phyloP scores from a whole-genome alignment of 2,113 vertebrate species.

The Pseudorhombus dupliciocellatus region DNA sequence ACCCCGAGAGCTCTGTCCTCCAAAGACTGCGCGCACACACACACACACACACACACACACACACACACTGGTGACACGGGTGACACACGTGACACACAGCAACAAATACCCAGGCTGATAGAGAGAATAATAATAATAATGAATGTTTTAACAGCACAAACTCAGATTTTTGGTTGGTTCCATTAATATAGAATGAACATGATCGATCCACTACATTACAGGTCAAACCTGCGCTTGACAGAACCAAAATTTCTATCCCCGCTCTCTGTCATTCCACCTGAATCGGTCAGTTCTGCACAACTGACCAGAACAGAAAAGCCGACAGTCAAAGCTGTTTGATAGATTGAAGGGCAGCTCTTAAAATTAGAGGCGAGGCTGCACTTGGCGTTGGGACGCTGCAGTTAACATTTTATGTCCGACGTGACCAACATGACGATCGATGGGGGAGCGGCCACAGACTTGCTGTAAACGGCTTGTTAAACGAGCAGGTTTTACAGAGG shows the following conservation, averaged over 20 bases:
- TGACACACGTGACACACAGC: no score
- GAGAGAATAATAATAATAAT: conserved; percentile 9
- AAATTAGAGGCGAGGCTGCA: conserved; percentile 39
- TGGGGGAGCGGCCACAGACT: conserved; percentile 20
- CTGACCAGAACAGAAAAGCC: conserved; percentile 43
- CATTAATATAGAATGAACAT: background rate
- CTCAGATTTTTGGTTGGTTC: background rate
- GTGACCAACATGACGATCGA: conserved; percentile 59
- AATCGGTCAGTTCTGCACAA: conserved; percentile 23
- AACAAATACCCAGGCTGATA: conserved; percentile 8
- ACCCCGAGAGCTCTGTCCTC: conserved; percentile 59
- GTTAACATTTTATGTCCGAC: conserved; percentile 53
- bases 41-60: conserved; percentile 2
- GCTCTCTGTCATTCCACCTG: conserved; percentile 8
- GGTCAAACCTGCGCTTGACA: background rate
- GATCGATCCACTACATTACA: background rate
- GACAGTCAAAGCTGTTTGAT: conserved; percentile 40
- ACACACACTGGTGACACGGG: no score
- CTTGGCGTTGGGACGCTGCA: conserved; percentile 25
- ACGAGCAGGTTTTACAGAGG: conserved; percentile 50
- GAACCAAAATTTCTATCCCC: background rate
- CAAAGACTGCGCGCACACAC: conserved; percentile 26
- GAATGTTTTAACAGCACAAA: background rate
- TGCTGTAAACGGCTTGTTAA: conserved; percentile 58
- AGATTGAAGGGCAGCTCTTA: conserved; percentile 54